These are phyloP conservation scores for Muschampia staudingeri DNA, from an alignment of 2,888 invertebrate species.

Conservation along the genomic window DNA sequence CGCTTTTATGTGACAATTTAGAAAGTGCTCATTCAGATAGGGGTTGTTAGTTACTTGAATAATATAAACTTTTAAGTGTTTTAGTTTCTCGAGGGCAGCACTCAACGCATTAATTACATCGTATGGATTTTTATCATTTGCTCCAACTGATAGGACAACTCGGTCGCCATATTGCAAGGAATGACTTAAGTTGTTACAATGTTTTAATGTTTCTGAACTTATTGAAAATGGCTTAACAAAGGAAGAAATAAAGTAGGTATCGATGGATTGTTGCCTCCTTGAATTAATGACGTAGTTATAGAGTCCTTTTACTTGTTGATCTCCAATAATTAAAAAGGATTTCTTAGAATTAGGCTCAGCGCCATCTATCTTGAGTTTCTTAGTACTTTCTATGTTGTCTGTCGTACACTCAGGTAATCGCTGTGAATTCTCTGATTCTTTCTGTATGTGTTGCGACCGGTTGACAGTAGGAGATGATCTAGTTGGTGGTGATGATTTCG, in stretches of 20 bases:
- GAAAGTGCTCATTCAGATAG: neutral
- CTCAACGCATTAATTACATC: constrained; percentile 23
- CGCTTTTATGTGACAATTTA: constrained; percentile 21
- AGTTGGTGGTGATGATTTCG: neutral
- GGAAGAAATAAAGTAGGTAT: constrained; percentile 19
- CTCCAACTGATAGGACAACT: constrained; percentile 22
- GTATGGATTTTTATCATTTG: constrained; percentile 39
- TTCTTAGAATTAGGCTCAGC: neutral
- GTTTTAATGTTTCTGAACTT: neutral
- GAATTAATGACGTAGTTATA: too few relatives aligned
- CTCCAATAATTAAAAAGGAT: neutral
- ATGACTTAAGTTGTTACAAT: neutral
- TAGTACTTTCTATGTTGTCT: neutral
- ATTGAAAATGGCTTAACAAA: constrained; percentile 41
- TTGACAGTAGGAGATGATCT: neutral
- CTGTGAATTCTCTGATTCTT: neutral
- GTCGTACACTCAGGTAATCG: neutral
- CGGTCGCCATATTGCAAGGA: constrained; percentile 11
- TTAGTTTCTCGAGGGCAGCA: constrained; percentile 2
- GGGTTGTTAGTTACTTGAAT: constrained; percentile 7
- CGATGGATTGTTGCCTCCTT: too few relatives aligned
- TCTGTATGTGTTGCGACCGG: neutral
- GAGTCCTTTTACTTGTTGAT: too few relatives aligned
- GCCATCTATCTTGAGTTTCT: neutral
- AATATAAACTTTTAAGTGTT: neutral